These are phyloP conservation scores for Albula glossodonta DNA, from an alignment of 2,113 vertebrate species.

Conservation along the genomic window DNA sequence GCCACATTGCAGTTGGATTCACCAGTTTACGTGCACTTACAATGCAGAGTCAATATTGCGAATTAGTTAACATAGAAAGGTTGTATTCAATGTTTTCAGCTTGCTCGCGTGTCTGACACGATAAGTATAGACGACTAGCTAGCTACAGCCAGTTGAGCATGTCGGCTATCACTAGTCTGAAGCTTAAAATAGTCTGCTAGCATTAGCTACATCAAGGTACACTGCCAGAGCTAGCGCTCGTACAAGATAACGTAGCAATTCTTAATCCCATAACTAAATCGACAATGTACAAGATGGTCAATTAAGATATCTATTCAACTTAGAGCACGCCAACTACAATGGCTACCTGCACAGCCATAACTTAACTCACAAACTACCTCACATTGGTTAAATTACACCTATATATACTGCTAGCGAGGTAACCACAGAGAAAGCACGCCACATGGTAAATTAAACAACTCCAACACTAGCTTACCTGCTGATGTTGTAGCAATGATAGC, in stretches of 20 bases:
- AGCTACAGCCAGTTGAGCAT: background rate
- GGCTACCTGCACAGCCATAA: background rate
- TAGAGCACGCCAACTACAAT: background rate
- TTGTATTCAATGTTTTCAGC: background rate
- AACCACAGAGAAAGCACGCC: background rate
- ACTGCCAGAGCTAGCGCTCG: background rate
- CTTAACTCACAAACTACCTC: background rate
- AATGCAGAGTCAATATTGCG: too few relatives aligned
- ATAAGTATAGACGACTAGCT: too few relatives aligned
- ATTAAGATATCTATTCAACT: too few relatives aligned
- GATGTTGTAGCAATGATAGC: conserved; percentile 15
- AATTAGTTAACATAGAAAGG: background rate
- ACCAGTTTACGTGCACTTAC: too few relatives aligned
- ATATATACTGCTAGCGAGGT: background rate
- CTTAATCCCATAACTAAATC: background rate
- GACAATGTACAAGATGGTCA: background rate
- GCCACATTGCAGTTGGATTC: too few relatives aligned
- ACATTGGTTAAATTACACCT: background rate
- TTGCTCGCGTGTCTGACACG: background rate
- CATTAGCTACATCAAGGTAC: background rate
- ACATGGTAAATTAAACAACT: background rate
- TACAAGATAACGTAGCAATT: background rate
- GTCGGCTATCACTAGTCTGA: background rate
- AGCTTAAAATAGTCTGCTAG: background rate
- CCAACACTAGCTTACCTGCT: conserved; percentile 35